Percentiles rank a stretch among this genome's conserved stretches.
These are phyloP conservation scores for Pedetes capensis DNA, from an alignment of 2,113 vertebrate genomes.

Conservation along the genomic window DNA sequence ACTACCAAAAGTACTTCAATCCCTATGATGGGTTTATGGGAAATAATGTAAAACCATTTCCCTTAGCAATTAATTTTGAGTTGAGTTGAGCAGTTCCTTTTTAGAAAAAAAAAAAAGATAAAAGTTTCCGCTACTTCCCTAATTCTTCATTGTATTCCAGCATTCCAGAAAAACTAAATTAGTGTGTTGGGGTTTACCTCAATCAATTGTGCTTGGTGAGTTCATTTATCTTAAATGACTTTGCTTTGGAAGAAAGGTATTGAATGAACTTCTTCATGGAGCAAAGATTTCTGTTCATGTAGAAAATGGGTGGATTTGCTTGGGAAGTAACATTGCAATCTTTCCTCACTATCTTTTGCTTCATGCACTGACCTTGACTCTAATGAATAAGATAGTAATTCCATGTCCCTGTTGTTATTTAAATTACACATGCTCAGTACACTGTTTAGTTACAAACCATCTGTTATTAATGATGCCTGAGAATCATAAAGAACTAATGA, in stretches of 20 bases:
- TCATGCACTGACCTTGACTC: neutral
- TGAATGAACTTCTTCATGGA: neutral
- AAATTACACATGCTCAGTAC: neutral
- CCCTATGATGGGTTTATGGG: constrained; percentile 73
- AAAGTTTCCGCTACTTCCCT: constrained; percentile 64
- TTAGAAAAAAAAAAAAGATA: constrained; percentile 55
- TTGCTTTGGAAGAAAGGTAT: constrained; percentile 36
- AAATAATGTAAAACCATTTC: constrained; percentile 77
- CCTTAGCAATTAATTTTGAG: constrained; percentile 75
- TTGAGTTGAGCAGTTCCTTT: constrained; percentile 62
- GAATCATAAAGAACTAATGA: neutral
- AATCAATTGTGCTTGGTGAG: constrained; percentile 41
- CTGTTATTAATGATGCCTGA: constrained; percentile 5
- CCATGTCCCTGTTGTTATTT: neutral
- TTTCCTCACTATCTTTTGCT: neutral
- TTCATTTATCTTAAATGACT: constrained; percentile 57
- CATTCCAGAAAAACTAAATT: constrained; percentile 48
- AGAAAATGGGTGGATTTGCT: neutral
- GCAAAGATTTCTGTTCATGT: neutral
- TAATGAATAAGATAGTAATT: neutral
- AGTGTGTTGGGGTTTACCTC: constrained; percentile 56
- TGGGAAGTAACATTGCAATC: neutral
- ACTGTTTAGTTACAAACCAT: neutral
- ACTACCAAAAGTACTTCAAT: constrained; percentile 48
- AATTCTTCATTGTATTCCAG: constrained; percentile 50